Conservation (phyloP, 2,797 vertebrate genomes). For the Kryptolebias ocellatus region DNA sequence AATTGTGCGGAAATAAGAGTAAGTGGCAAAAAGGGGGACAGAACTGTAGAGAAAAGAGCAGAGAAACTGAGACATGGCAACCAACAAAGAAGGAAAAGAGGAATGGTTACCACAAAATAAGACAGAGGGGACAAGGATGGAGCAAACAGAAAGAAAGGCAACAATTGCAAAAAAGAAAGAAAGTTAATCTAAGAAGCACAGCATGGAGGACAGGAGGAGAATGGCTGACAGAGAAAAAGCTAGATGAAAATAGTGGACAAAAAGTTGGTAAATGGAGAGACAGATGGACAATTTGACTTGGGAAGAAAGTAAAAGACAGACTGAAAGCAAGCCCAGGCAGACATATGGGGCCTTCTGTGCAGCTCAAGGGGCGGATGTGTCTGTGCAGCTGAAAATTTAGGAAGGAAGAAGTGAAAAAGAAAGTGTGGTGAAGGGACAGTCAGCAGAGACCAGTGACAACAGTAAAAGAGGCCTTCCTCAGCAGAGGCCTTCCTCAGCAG, state of each 20-base stretch:
- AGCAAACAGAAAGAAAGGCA: conserved; percentile 62
- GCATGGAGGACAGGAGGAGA: conserved; percentile 65
- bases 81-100: conserved; percentile 72
- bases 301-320: conserved; percentile 59
- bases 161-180: conserved; percentile 52
- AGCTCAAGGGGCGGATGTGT: conserved; percentile 75
- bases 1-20: conserved; percentile 73
- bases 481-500: conserved; percentile 46
- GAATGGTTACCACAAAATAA: conserved; percentile 68
- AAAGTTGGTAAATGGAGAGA: conserved; percentile 60
- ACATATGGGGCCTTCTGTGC: conserved; percentile 64
- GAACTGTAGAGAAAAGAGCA: conserved; percentile 58
- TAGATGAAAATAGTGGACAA: conserved; percentile 49
- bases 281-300: conserved; percentile 68
- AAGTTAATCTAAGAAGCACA: conserved; percentile 68
- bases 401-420: conserved; percentile 78
- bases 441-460: conserved; percentile 61
- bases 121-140: conserved; percentile 61
- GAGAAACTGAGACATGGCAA: conserved; percentile 72
- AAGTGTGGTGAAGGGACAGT: conserved; percentile 80
- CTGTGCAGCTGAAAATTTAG: conserved; percentile 72
- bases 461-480: conserved; percentile 61
- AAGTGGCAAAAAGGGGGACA: conserved; percentile 53
- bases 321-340: conserved; percentile 53
- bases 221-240: conserved; percentile 51